Conservation (phyloP, 1,140 invertebrate species). For the Aphelenchoides besseyi region DNA sequence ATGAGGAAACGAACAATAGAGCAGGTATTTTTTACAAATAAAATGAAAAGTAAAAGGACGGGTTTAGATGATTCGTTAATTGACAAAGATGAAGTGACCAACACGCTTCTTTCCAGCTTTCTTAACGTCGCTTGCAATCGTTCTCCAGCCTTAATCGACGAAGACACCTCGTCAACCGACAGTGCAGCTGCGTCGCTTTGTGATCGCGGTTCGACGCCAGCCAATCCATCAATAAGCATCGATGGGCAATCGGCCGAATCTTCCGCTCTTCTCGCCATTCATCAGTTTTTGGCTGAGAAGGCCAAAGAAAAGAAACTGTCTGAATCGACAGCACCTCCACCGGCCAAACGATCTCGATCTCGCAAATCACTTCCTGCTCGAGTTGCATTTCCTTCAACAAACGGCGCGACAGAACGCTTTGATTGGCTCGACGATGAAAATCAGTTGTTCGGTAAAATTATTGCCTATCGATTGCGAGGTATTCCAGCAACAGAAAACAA, state of each 20-base stretch:
- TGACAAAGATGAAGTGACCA: not conserved
- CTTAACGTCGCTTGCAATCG: not conserved
- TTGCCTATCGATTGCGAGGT: conserved; percentile 17
- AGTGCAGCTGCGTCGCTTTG: not conserved
- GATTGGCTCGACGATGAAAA: conserved; percentile 26
- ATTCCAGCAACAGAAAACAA: conserved; percentile 9
- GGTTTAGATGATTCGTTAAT: not conserved
- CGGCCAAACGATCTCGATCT: not conserved
- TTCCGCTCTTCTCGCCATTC: conserved; percentile 6
- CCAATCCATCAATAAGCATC: not conserved
- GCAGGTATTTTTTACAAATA: conserved; percentile 1
- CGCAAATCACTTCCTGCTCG: conserved; percentile 17
- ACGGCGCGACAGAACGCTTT: not conserved
- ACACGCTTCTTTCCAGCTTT: not conserved
- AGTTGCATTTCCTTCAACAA: not conserved
- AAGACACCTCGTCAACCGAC: not conserved
- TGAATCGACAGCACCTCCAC: not conserved
- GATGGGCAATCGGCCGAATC: not conserved
- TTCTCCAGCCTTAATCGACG: not conserved
- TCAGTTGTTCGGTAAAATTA: conserved; percentile 22
- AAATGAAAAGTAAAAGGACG: conserved; percentile 1
- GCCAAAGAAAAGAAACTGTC: not conserved
- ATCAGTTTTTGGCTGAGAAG: not conserved
- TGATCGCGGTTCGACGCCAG: not conserved
- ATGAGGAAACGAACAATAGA: too few relatives aligned